Evolutionary conservation across 2,888 invertebrate species (phyloP).

Genomic region (Hydropsyche betteni): DNA sequence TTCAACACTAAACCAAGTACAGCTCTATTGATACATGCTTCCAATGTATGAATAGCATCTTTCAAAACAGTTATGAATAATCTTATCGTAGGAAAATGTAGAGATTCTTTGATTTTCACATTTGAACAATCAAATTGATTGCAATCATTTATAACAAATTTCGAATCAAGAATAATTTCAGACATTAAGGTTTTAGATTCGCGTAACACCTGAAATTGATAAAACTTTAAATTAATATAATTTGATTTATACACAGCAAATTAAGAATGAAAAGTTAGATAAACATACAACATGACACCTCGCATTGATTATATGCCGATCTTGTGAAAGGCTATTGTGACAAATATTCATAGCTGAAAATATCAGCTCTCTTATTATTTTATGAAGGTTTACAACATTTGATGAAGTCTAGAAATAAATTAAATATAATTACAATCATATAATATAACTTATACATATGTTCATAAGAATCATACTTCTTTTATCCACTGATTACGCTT

Average conservation of each 20-base stretch:
- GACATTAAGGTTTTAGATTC: slow-evolving; percentile 46
- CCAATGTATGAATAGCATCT: slow-evolving; percentile 46
- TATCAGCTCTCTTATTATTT: slow-evolving; percentile 43
- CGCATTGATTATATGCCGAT: slow-evolving; percentile 48
- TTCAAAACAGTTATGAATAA: slow-evolving; percentile 45
- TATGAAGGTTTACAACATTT: slow-evolving; percentile 38
- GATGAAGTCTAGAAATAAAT: slow-evolving; percentile 35
- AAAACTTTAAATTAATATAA: background rate
- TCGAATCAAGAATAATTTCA: slow-evolving; percentile 38
- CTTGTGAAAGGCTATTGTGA: slow-evolving; percentile 44
- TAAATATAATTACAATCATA: too few relatives aligned
- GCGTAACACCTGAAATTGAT: slow-evolving; percentile 45
- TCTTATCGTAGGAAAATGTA: slow-evolving; percentile 47
- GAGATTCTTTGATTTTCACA: slow-evolving; percentile 43
- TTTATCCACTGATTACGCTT: slow-evolving; percentile 39
- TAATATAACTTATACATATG: too few relatives aligned
- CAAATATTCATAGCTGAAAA: slow-evolving; percentile 49
- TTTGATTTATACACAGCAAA: slow-evolving; percentile 19
- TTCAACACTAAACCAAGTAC: slow-evolving; percentile 51
- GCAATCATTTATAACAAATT: slow-evolving; percentile 40
- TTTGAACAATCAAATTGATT: slow-evolving; percentile 33
- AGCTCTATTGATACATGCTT: slow-evolving; percentile 52
- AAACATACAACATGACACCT: slow-evolving; percentile 49
- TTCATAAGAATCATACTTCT: slow-evolving; percentile 37
- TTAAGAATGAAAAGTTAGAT: slow-evolving; percentile 10